Evolutionary conservation across 1,140 invertebrate genomes (phyloP), one percentile per base, ranked within the genome.

Genomic region (Heliconius hewitsoni): DNA sequence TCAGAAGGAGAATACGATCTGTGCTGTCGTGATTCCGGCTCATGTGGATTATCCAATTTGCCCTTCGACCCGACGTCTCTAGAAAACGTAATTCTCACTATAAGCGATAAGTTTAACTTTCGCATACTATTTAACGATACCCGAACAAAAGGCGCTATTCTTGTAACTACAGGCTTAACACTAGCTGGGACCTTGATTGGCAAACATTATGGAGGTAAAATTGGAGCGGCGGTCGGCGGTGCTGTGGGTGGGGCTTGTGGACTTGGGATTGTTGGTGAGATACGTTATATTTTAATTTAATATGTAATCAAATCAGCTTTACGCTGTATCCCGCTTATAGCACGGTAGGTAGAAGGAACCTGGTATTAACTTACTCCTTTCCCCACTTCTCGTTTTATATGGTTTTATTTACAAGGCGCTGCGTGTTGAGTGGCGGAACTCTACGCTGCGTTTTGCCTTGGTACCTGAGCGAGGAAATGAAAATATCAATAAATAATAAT

Each of bases 221-320:
- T 90, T 19, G 91, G 91, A n/a, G 91, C 91, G 0, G 89, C 87
- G 1, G 84, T 93, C 9, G 93, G 91, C 2, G 89, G 93, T 0
- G 90, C 88, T 1, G 85, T 94, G 13, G 91, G 93, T 6, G 93
- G 91, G 3, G 89, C 83, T 16, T 94, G 91, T 73, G 91, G 93
- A 3, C 39, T 93, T 46, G 91, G 91, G 11, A 82, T 92, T 71
- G 70, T 37, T 6, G 70, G 70, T 71, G n/a, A 71, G 70, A 70
- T 23, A 70, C 5, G 18, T 18, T 19, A 6, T 18, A 34, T 30
- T 9, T 71, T 5, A 71, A 0, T 34, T 71, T 13, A 30, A 30
- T 18, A 18, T 19, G 13, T 34, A 46, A 4, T 16, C 13, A 46
- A 46, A 16, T 27, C 23, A 70, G 23, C 30, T 19, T 19, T 19